Conservation (phyloP, 2,797 vertebrate species). For the Xenopus petersii region DNA sequence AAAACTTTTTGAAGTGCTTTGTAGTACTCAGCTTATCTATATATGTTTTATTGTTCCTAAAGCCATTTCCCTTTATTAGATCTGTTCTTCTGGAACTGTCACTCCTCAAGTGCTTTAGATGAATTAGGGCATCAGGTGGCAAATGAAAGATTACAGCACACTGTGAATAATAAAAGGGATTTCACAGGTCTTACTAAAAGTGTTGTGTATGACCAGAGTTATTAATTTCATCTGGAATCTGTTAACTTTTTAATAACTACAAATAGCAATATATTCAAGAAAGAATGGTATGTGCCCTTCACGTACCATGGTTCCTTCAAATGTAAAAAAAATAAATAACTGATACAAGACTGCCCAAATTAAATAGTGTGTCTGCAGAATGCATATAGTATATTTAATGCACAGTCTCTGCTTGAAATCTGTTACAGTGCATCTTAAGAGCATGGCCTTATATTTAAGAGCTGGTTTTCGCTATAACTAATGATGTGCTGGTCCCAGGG, state of each 20-base stretch:
- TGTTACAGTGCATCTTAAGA: no score
- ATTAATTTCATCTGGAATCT: slow-evolving; percentile 19
- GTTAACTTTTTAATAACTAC: not conserved
- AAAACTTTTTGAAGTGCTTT: slow-evolving; percentile 12
- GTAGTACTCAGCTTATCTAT: not conserved
- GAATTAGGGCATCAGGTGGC: slow-evolving; percentile 39
- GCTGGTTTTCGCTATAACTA: no score
- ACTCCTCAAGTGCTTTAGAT: slow-evolving; percentile 34
- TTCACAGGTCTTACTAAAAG: slow-evolving; percentile 22
- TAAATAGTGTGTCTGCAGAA: no score
- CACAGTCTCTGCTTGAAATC: no score
- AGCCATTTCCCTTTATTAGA: slow-evolving; percentile 35
- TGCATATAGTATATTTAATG: no score
- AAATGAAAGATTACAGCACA: slow-evolving; percentile 34
- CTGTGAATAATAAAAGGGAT: slow-evolving; percentile 28
- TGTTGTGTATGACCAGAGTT: slow-evolving; percentile 23
- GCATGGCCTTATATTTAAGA: no score
- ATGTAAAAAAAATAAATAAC: no score
- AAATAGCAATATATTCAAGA: not conserved
- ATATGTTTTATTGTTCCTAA: slow-evolving; percentile 26
- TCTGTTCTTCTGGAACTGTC: slow-evolving; percentile 31
- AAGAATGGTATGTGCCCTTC: no score
- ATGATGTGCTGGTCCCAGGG: no score
- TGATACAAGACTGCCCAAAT: no score
- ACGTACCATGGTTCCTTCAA: no score